These are phyloP conservation scores for Cryptomyrus ogoouensis DNA, from an alignment of 2,113 vertebrate genomes.

Conservation along the genomic window DNA sequence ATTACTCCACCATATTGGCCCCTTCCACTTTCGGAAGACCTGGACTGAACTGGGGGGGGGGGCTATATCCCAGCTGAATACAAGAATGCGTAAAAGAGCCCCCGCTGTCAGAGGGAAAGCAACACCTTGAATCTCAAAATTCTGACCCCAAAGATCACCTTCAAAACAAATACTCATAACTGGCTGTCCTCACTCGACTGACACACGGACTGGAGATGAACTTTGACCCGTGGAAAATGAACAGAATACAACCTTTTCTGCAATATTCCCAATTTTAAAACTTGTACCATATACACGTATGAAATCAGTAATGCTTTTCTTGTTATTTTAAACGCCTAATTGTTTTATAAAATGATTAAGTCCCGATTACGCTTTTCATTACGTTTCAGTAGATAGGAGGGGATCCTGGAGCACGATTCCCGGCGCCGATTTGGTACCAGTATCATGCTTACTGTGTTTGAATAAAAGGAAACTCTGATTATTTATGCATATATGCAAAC, in stretches of 20 bases:
- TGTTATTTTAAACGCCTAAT: background rate
- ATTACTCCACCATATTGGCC: background rate
- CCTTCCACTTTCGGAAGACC: background rate
- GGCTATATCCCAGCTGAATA: background rate
- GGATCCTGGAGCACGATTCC: background rate
- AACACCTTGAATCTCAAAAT: background rate
- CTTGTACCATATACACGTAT: background rate
- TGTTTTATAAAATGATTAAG: background rate
- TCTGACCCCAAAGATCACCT: background rate
- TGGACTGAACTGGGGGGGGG: background rate
- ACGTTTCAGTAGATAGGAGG: background rate
- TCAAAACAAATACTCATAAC: constrained; percentile 9
- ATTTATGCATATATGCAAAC: background rate
- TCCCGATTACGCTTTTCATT: background rate
- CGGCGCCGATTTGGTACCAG: background rate
- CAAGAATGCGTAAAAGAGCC: background rate
- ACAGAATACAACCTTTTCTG: background rate
- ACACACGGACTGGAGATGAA: background rate
- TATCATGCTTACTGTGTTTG: background rate
- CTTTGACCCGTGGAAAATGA: constrained; percentile 7
- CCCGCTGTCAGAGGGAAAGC: background rate
- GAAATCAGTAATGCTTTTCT: background rate
- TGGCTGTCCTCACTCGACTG: background rate
- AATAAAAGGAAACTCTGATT: background rate
- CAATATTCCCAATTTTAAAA: background rate